Evolutionary conservation across 2,797 vertebrate species (phyloP).

Genomic region (Ataeniobius toweri): DNA sequence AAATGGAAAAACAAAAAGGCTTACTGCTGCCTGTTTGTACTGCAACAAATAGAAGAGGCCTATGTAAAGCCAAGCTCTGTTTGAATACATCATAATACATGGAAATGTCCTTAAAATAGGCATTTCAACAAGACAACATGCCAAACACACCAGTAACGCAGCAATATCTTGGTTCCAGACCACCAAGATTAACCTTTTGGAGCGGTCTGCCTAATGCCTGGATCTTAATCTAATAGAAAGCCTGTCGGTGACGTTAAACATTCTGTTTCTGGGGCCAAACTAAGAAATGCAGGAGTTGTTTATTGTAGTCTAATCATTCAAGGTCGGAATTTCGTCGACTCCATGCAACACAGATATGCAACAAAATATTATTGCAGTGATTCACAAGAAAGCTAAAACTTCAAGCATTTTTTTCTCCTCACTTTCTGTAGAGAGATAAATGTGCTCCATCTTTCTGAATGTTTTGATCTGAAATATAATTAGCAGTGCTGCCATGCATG

Average conservation of each 20-base stretch:
- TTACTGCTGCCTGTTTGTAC: not conserved
- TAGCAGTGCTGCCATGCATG: not conserved
- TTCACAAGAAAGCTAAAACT: not conserved
- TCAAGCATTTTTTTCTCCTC: not conserved
- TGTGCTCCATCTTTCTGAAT: not conserved
- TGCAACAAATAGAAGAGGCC: not conserved
- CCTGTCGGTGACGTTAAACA: not conserved
- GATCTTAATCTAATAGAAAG: not conserved
- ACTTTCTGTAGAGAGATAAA: not conserved
- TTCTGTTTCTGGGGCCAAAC: not conserved
- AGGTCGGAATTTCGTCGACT: not conserved
- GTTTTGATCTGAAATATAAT: not conserved
- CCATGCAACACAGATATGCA: not conserved
- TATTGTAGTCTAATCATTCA: not conserved
- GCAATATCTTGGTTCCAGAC: not conserved
- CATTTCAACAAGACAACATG: not conserved
- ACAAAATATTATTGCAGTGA: not conserved
- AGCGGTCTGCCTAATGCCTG: too few relatives aligned
- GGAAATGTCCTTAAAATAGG: not conserved
- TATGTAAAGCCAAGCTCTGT: not conserved
- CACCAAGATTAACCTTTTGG: not conserved
- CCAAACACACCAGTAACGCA: not conserved
- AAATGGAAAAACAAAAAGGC: not conserved
- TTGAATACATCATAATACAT: not conserved
- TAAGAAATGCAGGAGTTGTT: not conserved